These are phyloP conservation scores for Lepidotrigona ventralis DNA, from an alignment of 1,140 invertebrate genomes.

Conservation along the genomic window DNA sequence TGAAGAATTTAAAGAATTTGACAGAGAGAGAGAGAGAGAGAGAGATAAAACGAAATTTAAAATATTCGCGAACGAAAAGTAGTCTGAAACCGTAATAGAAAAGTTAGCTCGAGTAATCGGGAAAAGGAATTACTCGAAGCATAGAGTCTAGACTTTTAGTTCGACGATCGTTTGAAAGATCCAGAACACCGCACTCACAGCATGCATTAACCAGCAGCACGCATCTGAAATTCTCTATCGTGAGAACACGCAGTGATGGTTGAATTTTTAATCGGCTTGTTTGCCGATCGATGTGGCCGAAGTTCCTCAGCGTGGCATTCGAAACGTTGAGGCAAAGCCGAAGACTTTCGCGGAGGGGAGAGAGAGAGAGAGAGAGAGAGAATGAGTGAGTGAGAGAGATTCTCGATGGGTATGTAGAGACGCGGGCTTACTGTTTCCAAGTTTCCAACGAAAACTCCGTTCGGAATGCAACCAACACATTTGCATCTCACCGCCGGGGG, in stretches of 20 bases:
- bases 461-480: constrained; percentile 67
- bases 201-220: too few relatives aligned
- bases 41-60: too few relatives aligned
- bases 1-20: too few relatives aligned
- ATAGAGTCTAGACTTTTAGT: too few relatives aligned
- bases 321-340: background rate
- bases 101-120: too few relatives aligned
- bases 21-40: too few relatives aligned
- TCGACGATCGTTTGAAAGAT: too few relatives aligned
- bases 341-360: background rate
- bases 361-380: too few relatives aligned
- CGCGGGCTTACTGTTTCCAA: constrained; percentile 37
- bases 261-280: constrained; percentile 16
- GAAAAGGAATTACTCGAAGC: too few relatives aligned
- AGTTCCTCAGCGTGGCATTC: constrained; percentile 4
- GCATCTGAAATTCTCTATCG: background rate
- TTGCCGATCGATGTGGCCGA: constrained; percentile 3
- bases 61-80: too few relatives aligned
- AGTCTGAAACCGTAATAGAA: too few relatives aligned
- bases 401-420: background rate
- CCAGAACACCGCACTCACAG: too few relatives aligned
- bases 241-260: background rate
- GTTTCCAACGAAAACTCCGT: constrained; percentile 56
- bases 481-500: constrained; percentile 54
- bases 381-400: background rate